These are phyloP conservation scores for Oceanodroma leucorhoa DNA, from an alignment of 2,797 vertebrate species.

Conservation along the genomic window DNA sequence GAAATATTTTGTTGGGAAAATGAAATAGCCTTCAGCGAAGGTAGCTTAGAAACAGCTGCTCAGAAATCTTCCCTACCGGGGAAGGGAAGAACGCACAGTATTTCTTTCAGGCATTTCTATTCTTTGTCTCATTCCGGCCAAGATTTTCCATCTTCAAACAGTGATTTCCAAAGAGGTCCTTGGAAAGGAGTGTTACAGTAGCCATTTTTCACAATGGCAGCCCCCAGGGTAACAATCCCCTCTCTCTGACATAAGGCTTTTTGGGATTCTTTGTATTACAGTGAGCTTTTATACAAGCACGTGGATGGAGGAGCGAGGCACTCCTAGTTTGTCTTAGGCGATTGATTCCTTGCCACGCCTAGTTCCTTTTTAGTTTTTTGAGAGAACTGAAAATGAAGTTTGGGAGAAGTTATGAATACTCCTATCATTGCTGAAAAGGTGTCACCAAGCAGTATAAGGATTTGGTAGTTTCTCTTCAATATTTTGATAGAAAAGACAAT, in stretches of 20 bases:
- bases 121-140: neutral
- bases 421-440: neutral
- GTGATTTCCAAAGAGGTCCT: neutral
- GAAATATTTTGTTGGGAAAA: neutral
- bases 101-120: neutral
- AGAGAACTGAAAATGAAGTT: neutral
- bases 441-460: neutral
- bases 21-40: neutral
- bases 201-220: neutral
- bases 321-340: neutral
- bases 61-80: neutral
- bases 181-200: neutral
- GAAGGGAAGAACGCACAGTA: neutral
- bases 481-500: neutral
- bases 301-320: neutral
- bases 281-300: neutral
- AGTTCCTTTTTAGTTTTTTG: neutral
- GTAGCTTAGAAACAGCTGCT: neutral
- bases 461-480: neutral
- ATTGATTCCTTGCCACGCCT: neutral
- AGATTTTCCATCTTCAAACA: neutral
- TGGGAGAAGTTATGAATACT: neutral
- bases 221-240: neutral
- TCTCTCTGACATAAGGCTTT: neutral
- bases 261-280: neutral